A percentile compares a stretch with the other conserved stretches of the same genome.
These are phyloP conservation scores for Syngnathoides biaculeatus DNA, from an alignment of 2,113 vertebrate genomes.

Conservation along the genomic window DNA sequence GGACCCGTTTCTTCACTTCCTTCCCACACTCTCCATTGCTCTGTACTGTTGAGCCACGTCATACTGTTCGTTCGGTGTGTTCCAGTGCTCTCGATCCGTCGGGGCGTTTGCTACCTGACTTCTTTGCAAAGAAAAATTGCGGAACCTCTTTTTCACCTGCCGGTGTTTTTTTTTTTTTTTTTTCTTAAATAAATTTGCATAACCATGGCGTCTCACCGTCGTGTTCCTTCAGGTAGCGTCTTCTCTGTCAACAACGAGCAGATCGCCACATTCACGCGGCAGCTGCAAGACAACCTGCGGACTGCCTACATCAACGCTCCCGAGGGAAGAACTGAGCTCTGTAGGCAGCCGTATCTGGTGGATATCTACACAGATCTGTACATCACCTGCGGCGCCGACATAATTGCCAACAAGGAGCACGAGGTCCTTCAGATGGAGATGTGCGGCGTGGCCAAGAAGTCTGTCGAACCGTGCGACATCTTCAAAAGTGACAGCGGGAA, in stretches of 20 bases:
- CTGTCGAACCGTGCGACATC: not conserved
- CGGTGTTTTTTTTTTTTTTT: no score
- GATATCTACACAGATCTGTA: not conserved
- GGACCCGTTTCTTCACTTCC: no score
- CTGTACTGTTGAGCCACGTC: no score
- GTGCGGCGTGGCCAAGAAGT: no score
- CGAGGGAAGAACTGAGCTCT: not conserved
- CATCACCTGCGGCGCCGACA: not conserved
- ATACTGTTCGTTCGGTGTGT: no score
- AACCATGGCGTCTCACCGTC: not conserved
- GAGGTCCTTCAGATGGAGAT: slow-evolving; percentile 1
- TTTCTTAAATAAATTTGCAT: no score
- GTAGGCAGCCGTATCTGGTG: not conserved
- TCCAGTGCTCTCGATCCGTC: no score
- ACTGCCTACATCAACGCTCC: not conserved
- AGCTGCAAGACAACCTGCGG: not conserved
- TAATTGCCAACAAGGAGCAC: not conserved
- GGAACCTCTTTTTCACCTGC: no score
- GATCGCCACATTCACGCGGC: not conserved
- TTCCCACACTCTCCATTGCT: no score
- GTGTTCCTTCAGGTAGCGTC: not conserved
- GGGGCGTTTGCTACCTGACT: no score
- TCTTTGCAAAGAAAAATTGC: no score
- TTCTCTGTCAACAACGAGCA: not conserved
- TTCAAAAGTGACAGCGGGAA: not conserved